Percentiles rank a stretch among this genome's conserved stretches.
phyloP scores from a whole-genome alignment of 2,797 vertebrate genomes.

The Rhinella marina region DNA sequence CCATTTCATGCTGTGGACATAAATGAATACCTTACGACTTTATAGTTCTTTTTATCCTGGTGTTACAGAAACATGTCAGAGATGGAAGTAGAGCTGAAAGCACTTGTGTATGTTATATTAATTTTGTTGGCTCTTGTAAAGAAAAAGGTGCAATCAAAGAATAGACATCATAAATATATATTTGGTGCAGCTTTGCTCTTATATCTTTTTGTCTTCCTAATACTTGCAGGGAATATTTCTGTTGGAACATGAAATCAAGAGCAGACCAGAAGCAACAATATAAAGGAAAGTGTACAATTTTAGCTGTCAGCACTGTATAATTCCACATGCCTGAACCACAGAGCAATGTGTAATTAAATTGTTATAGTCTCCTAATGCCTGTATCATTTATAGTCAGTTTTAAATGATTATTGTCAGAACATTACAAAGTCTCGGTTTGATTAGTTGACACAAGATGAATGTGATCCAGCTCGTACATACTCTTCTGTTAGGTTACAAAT shows the following conservation, averaged over 20 bases:
- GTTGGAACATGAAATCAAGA: not conserved
- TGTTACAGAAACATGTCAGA: not conserved
- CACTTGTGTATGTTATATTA: constrained; percentile 21
- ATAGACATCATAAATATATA: constrained; percentile 15
- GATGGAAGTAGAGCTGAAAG: constrained; percentile 1
- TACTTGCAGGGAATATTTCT: not conserved
- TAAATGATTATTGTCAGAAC: constrained; percentile 28
- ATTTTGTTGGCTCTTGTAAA: constrained; percentile 26
- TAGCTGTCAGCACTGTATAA: constrained; percentile 12
- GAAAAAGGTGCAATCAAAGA: not conserved
- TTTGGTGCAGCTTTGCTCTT: not conserved
- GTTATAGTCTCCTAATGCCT: constrained; percentile 39
- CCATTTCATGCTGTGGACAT: not conserved
- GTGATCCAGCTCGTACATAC: constrained; percentile 14
- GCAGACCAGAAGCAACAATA: not conserved
- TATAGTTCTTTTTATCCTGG: not conserved
- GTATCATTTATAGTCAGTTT: constrained; percentile 20
- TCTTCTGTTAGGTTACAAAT: constrained; percentile 20
- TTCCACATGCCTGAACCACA: constrained; percentile 1
- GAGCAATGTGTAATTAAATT: constrained; percentile 27
- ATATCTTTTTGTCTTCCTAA: not conserved
- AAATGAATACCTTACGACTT: constrained; percentile 25
- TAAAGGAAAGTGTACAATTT: not conserved
- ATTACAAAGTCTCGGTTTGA: constrained; percentile 46
- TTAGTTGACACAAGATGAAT: constrained; percentile 40